These are phyloP conservation scores for Paratrypauchen microcephalus DNA, from an alignment of 2,797 vertebrate species.

Conservation along the genomic window DNA sequence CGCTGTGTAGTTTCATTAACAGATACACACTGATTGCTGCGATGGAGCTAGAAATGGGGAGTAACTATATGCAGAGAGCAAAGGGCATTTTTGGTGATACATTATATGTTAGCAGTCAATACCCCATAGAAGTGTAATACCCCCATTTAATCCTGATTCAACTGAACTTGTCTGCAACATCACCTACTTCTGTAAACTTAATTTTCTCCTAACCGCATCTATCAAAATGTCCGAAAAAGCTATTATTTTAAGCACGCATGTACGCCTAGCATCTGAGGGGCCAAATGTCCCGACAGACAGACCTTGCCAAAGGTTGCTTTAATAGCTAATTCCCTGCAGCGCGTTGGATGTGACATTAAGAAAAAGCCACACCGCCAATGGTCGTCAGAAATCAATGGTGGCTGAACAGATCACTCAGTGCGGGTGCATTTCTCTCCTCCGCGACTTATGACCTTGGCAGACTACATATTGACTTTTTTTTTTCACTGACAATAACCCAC, in stretches of 20 bases:
- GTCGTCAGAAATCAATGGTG: constrained; percentile 39
- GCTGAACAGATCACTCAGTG: constrained; percentile 24
- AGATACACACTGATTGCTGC: no score
- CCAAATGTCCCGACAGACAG: not conserved
- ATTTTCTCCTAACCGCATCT: not conserved
- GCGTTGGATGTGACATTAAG: constrained; percentile 38
- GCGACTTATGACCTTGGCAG: constrained; percentile 37
- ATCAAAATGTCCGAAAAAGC: not conserved
- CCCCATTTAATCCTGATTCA: not conserved
- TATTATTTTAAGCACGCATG: not conserved
- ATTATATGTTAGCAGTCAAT: no score
- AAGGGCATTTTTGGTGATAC: no score
- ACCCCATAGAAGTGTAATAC: no score
- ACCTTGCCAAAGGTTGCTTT: constrained; percentile 7
- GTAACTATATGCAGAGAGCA: no score
- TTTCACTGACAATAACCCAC: constrained; percentile 40
- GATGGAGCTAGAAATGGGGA: no score
- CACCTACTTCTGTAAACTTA: not conserved
- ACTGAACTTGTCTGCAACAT: not conserved
- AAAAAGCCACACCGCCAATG: constrained; percentile 25
- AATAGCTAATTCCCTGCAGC: constrained; percentile 14
- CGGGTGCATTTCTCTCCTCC: constrained; percentile 34
- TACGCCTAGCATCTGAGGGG: not conserved
- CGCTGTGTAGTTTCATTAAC: no score
- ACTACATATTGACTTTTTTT: constrained; percentile 51